These are phyloP conservation scores for Salvelinus namaycush DNA, from an alignment of 2,113 vertebrate genomes.

Conservation along the genomic window DNA sequence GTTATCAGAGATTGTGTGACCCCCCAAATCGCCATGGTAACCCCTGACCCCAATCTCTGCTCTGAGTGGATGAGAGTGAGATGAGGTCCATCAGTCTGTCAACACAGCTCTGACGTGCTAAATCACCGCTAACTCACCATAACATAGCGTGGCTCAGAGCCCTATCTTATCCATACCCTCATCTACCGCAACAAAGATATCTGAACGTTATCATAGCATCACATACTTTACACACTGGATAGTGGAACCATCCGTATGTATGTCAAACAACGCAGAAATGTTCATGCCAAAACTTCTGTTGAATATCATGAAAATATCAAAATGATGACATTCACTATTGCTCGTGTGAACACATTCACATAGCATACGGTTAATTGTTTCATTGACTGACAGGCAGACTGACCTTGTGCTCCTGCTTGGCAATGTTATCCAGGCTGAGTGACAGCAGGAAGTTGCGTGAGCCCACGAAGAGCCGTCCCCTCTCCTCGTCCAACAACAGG, in stretches of 20 bases:
- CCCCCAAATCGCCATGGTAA: slow-evolving; percentile 5
- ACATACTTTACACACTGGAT: no score
- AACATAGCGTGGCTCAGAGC: not conserved
- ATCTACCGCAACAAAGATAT: no score
- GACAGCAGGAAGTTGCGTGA: slow-evolving; percentile 91
- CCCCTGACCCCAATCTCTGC: slow-evolving; percentile 16
- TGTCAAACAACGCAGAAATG: no score
- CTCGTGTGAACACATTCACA: not conserved
- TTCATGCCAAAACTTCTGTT: no score
- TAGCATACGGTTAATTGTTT: not conserved
- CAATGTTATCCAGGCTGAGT: slow-evolving; percentile 91
- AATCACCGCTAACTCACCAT: not conserved
- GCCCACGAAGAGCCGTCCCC: slow-evolving; percentile 89
- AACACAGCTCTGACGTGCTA: not conserved
- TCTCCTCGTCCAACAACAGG: slow-evolving; percentile 91
- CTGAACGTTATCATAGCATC: no score
- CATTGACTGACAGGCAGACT: not conserved
- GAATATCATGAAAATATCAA: no score
- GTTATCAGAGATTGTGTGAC: slow-evolving; percentile 23
- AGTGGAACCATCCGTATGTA: no score
- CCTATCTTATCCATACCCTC: no score
- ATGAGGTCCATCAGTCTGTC: slow-evolving; percentile 30
- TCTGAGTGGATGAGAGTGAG: slow-evolving; percentile 13
- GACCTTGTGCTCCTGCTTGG: slow-evolving; percentile 89
- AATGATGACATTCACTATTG: no score